These are phyloP conservation scores for Rattus norvegicus DNA, from an alignment of 2,113 vertebrate genomes.

Conservation along the genomic window DNA sequence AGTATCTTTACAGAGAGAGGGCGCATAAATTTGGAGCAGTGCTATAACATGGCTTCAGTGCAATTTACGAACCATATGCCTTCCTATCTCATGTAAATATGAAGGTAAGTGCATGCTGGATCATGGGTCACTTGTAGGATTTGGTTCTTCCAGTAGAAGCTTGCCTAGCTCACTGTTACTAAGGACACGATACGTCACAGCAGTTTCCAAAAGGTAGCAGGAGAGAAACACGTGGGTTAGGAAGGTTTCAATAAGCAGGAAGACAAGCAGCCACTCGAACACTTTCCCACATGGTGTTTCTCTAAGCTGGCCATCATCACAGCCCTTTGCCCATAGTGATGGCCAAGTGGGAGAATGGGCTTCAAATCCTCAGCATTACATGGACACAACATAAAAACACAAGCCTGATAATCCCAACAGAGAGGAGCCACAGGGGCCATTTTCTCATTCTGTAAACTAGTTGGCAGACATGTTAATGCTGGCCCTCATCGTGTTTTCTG, in stretches of 20 bases:
- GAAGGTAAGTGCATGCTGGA: conserved; percentile 27
- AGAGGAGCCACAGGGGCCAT: not conserved
- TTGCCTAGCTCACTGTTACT: conserved; percentile 59
- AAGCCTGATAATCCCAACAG: not conserved
- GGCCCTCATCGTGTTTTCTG: not conserved
- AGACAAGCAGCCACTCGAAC: conserved; percentile 22
- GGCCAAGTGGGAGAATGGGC: not conserved
- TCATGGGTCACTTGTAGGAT: conserved; percentile 28
- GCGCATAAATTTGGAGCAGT: conserved; percentile 23
- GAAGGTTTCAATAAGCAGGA: not conserved
- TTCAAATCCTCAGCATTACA: not conserved
- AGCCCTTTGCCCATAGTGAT: not conserved
- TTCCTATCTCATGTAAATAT: conserved; percentile 52
- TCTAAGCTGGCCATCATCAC: not conserved
- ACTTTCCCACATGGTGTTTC: not conserved
- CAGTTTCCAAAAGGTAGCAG: conserved; percentile 12
- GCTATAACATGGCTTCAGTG: conserved; percentile 35
- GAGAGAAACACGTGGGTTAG: not conserved
- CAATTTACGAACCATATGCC: conserved; percentile 1
- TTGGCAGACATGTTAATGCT: not conserved
- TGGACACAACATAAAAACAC: conserved; percentile 9
- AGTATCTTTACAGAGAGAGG: conserved; percentile 24
- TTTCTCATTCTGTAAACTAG: conserved; percentile 38
- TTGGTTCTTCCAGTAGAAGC: conserved; percentile 35
- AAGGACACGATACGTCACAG: not conserved